Base-by-base conservation (phyloP, 2,888 invertebrate genomes). In the Gastracanthus pulcherrimus region DNA sequence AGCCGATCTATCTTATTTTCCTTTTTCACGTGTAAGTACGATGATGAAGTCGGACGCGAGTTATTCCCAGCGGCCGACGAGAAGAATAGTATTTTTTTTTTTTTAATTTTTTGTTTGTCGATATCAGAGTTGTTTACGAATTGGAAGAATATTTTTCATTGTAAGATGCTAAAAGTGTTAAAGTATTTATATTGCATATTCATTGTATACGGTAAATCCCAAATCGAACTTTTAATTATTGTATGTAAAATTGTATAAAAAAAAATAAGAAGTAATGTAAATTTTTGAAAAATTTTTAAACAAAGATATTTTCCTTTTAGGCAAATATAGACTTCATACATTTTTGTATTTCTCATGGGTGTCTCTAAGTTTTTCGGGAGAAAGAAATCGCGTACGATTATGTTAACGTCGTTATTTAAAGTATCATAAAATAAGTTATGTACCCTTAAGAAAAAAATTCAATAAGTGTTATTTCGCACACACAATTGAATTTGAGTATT, bases 111-210 rank as follows among this genome's bases (percentile, higher is more conserved):
- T 34, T 60, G 19, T 66, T 80, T 71, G 19, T 75, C 31, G 23
- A 62, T 69, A 58, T 58, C 36, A 80, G 16, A 60, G n/a, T 69
- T 74, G 3, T 75, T 79, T 67, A 74, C 29, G 26, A 60, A 60
- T 74, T 60, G 38, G 45, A 67, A 62, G 11, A 34, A 76, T 76
- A 72, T 80, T 75, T 69, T 80, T 70, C 34, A 55, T 70, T 79
- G 45, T 58, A 58, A 66, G 29, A 67, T 66, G 55, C 41, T 55
- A 75, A 64, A 58, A 31, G 36, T 70, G 55, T 76, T 66, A 34
- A 31, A 64, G 29, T 81, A 81, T 71, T 81, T 81, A 76, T 81
- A 71, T 31, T 55, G n/a, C 55, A 71, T 64, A 71, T 66, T 69
- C 19, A 48, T 58, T 76, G n/a, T 70, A 66, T 34, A 74, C 19